Base-by-base conservation (phyloP, 2,797 vertebrate species). In the Darevskia nairensis region DNA sequence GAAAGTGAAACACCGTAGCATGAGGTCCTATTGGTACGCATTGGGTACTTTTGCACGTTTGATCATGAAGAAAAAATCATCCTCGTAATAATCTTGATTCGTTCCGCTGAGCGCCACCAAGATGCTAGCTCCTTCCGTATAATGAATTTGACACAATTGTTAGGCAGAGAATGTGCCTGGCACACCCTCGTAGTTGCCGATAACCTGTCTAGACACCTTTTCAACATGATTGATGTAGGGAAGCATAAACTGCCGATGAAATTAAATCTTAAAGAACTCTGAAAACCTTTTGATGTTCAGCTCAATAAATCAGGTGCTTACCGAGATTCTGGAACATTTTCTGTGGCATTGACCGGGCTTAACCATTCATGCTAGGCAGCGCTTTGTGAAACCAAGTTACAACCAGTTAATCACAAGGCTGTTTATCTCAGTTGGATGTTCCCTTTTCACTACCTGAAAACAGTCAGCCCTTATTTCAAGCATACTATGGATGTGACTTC, bases 181-280 rank as follows among this genome's bases (percentile, higher is more conserved):
- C 64, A 82, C 77, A 4, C 5, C 1, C 4, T n/a, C 29, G 35
- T 75, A 87, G 25, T 76, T 50, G 2, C 29, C 44, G 84, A 29
- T 82, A 91, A 55, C 1, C 2, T 69, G 8, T 41, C 41, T 80
- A 79, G 80, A 78, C 13, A 17, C n/a, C 55, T 80, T 89, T 92
- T 86, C 35, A 41, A 25, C 55, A 27, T n/a, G 44, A 84, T 3
- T 69, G 19, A 13, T 74, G 71, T 1, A 87, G 74, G 5, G 84
- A 41, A 46, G 2, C 74, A 74, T 71, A 32, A 90, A 90, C 75
- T 13, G 0, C 29, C 19, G 1, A 17, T n/a, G 39, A 13, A 2
- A 64, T 86, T 75, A 89, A 90, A 79, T 86, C 1, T 0, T 0
- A 1, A 88, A 90, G 19, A 35, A 27, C 55, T 29, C 11, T 2